Base-by-base conservation (phyloP, 1,140 invertebrate genomes). In the Asobara japonica region DNA sequence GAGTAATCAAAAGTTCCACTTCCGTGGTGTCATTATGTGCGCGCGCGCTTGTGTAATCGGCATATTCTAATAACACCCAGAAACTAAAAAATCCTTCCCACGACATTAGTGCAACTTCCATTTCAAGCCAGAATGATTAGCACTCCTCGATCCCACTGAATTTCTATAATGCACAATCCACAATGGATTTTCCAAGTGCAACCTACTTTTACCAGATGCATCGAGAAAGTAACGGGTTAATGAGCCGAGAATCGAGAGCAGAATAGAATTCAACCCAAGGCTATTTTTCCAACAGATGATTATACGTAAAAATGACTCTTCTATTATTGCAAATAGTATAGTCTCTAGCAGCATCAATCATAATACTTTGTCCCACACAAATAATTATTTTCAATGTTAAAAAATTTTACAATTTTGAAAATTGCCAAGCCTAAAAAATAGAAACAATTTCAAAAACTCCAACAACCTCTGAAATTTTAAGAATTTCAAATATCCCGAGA, bases 351-450 rank as follows among this genome's bases (percentile, higher is more conserved):
- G 4, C 36, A 41, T 41, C n/a, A 8, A 41, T 41, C 36, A 41
- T 41, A 13, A n/a, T 13, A 2, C 36, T 74, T 68, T 74, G 65
- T 48, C 51, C 71, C 41, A 25, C 69, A 36, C 25, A 72, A 75
- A 72, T 69, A 65, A 75, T 69, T 75, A 73, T 71, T 13, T 33
- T 48, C 16, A 45, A 70, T 68, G 33, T 64, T 66, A n/a, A n/a
- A n/a, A n/a, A n/a, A n/a, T n/a, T n/a, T n/a, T n/a, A n/a, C n/a
- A n/a, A n/a, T n/a, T n/a, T n/a, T n/a, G n/a, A n/a, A n/a, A n/a
- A n/a, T n/a, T n/a, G n/a, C n/a, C n/a, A n/a, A n/a, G n/a, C n/a
- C n/a, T n/a, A n/a, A n/a, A n/a, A n/a, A n/a, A n/a, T n/a, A n/a
- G n/a, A n/a, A n/a, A n/a, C n/a, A n/a, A n/a, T n/a, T n/a, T n/a